A percentile compares a stretch with the other conserved stretches of the same genome.
These are phyloP conservation scores for Periophthalmus magnuspinnatus DNA, from an alignment of 2,797 vertebrate genomes.

Conservation along the genomic window DNA sequence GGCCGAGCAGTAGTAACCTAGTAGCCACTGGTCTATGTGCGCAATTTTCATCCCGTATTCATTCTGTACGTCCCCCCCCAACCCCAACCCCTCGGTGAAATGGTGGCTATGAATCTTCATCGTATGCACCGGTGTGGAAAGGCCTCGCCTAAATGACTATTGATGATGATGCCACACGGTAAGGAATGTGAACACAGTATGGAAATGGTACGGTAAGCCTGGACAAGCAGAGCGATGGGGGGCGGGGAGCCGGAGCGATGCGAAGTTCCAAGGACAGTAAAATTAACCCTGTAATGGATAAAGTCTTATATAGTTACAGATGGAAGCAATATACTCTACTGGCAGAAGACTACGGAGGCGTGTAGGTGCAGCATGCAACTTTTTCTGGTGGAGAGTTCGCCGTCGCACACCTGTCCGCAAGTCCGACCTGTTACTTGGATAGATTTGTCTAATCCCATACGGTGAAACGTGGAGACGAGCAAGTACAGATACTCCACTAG, in stretches of 20 bases:
- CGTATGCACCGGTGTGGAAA: slow-evolving; percentile 73
- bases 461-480: too few species aligned
- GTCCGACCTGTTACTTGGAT: too few species aligned
- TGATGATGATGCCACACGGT: slow-evolving; percentile 75
- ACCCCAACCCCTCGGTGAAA: slow-evolving; percentile 62
- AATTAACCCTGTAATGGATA: slow-evolving; percentile 2
- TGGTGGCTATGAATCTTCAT: slow-evolving; percentile 83
- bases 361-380: too few species aligned
- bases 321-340: background rate
- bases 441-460: too few species aligned
- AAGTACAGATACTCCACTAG: too few species aligned
- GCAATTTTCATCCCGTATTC: slow-evolving; percentile 60
- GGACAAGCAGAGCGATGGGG: slow-evolving; percentile 28
- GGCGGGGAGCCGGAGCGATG: slow-evolving; percentile 14
- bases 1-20: slow-evolving; percentile 65
- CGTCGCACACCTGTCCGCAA: too few species aligned
- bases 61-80: slow-evolving; percentile 41
- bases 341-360: too few species aligned
- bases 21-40: slow-evolving; percentile 55
- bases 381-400: too few species aligned
- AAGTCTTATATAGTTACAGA: background rate
- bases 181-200: slow-evolving; percentile 72
- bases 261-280: slow-evolving; percentile 22
- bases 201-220: slow-evolving; percentile 59
- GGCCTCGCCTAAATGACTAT: slow-evolving; percentile 78